Evolutionary conservation across 2,888 invertebrate genomes (phyloP).

Genomic region (Ctena decussata): DNA sequence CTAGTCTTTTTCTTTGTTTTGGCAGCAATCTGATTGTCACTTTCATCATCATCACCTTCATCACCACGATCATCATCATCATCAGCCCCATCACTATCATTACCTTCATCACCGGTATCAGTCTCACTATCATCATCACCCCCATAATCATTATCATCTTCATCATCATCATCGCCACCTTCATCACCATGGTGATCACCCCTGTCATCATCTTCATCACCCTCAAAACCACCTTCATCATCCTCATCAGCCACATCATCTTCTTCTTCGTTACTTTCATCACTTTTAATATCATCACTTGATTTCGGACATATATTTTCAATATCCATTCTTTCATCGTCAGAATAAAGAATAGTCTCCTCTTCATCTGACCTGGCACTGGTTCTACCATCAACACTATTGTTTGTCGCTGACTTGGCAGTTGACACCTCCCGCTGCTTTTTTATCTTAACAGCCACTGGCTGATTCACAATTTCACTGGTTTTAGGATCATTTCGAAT

Average conservation of each 20-base stretch:
- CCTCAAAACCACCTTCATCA: neutral
- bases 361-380: neutral
- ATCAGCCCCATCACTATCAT: neutral
- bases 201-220: neutral
- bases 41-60: too few species aligned
- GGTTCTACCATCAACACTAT: slow-evolving; percentile 2
- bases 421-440: neutral
- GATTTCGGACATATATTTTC: too few species aligned
- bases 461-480: neutral
- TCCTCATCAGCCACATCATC: neutral
- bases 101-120: neutral
- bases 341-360: neutral
- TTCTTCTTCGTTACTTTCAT: neutral
- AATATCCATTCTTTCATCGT: neutral
- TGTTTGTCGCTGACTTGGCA: neutral
- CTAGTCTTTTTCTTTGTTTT: too few species aligned
- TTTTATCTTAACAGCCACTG: neutral
- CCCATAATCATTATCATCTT: neutral
- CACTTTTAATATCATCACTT: too few species aligned
- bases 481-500: slow-evolving; percentile 16
- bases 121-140: neutral
- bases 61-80: too few species aligned
- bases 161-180: neutral
- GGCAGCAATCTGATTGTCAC: neutral
- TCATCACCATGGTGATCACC: neutral